Base-by-base conservation (phyloP, 2,113 vertebrate species). In the Nymphicus hollandicus region DNA sequence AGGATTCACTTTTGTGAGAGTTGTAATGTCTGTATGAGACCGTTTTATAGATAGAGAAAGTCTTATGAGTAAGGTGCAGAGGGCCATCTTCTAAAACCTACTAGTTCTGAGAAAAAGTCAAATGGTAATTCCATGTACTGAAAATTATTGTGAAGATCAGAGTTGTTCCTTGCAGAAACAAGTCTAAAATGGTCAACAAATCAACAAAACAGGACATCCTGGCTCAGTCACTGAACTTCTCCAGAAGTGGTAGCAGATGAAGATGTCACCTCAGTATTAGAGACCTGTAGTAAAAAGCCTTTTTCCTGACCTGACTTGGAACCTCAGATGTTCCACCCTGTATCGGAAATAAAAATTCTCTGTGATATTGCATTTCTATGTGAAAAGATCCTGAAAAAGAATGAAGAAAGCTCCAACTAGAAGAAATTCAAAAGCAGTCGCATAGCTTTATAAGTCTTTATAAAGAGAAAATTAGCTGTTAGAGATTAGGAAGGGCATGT, bases 51-150 rank as follows among this genome's bases (percentile, higher is more conserved):
- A 18, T 68, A 50, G 16, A 50, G 31, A 58, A 56, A 2, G 7
- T 74, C 17, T 87, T 63, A 71, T 0, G 0, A 46, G 4, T 37
- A n/a, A 3, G 1, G 28, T 79, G 17, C 35, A 85, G 43, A 64
- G 20, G 50, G 6, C 3, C 6, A 22, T 56, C 28, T 88, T 80
- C 22, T 43, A 55, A 80, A 90, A 83, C 4, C 14, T 81, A 4
- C 15, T 39, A 11, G 8, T 39, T 43, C 68, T 83, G 25, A 29
- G 58, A 64, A 31, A 74, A 91, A 39, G 22, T 43, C 35, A n/a
- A 31, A 80, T 23, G 46, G 9, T 63, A 39, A 3, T 74, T 72
- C 13, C 13, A 13, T 12, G 7, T 37, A 22, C 10, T 72, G 37
- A 64, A 88, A 77, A 25, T 47, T 37, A 53, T 24, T 13, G 19